Conservation (phyloP, 2,888 invertebrate species). For the Halictus quadricinctus region DNA sequence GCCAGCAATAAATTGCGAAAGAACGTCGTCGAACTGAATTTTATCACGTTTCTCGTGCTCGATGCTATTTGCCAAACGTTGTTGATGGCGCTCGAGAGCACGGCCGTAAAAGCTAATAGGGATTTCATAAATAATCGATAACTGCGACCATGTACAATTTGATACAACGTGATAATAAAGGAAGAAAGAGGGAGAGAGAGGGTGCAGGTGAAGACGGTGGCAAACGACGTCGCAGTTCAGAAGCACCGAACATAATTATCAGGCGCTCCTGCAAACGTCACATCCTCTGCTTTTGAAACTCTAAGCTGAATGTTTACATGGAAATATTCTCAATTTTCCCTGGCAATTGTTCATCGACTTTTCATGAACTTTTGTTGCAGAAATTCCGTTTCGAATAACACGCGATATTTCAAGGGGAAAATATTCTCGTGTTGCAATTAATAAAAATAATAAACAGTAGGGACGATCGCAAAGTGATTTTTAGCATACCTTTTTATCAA, state of each 20-base stretch:
- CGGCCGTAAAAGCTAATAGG: neutral
- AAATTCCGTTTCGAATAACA: no score
- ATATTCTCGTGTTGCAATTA: no score
- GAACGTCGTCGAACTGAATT: neutral
- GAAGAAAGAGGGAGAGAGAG: no score
- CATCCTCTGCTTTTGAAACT: no score
- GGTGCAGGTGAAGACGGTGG: neutral
- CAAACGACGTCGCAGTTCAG: neutral
- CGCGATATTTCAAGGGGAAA: no score
- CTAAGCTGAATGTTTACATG: no score
- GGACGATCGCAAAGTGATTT: no score
- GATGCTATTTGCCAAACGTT: slow-evolving; percentile 4
- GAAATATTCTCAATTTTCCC: no score
- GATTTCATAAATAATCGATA: slow-evolving; percentile 1
- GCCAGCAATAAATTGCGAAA: neutral
- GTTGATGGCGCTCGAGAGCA: neutral
- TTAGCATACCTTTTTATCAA: neutral
- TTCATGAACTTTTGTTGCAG: no score
- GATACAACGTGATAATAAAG: neutral
- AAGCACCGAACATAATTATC: neutral
- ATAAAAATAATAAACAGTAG: no score
- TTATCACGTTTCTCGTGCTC: neutral
- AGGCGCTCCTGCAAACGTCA: no score
- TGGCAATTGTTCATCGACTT: no score
- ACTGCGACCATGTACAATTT: neutral